A percentile compares a stretch with the other conserved stretches of the same genome.
phyloP scores from a whole-genome alignment of 2,797 vertebrate species.

The Micropoecilia bifurca region DNA sequence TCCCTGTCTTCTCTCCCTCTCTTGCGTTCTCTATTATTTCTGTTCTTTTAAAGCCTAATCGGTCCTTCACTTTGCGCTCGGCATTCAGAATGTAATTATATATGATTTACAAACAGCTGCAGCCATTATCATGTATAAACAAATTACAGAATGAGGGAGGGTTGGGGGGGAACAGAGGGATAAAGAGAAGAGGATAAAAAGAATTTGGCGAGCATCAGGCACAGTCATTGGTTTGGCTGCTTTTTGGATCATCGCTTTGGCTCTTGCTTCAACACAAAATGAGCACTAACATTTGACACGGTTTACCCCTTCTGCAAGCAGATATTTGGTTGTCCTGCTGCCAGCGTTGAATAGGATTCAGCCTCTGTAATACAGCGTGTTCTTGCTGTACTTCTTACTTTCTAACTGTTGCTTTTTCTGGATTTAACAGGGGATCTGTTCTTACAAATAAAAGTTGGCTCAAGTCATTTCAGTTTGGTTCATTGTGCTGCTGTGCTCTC shows the following conservation, averaged over 20 bases:
- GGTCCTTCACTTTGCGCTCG: slow-evolving; percentile 52
- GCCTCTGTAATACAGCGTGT: slow-evolving; percentile 46
- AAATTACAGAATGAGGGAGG: slow-evolving; percentile 62
- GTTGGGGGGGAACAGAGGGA: slow-evolving; percentile 25
- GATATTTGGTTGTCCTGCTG: slow-evolving; percentile 60
- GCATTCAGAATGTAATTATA: slow-evolving; percentile 76
- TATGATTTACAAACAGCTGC: slow-evolving; percentile 81
- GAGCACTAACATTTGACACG: slow-evolving; percentile 53
- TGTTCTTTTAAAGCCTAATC: slow-evolving; percentile 56
- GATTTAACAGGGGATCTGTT: slow-evolving; percentile 22
- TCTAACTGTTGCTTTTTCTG: slow-evolving; percentile 43
- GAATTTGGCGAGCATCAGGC: slow-evolving; percentile 59
- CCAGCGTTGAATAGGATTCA: slow-evolving; percentile 53
- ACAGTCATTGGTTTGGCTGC: slow-evolving; percentile 58
- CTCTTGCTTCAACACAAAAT: slow-evolving; percentile 57
- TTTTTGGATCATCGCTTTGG: slow-evolving; percentile 63
- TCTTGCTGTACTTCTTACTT: slow-evolving; percentile 30
- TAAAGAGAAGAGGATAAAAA: slow-evolving; percentile 65
- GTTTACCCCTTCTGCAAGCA: slow-evolving; percentile 57
- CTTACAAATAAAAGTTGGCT: slow-evolving; percentile 22
- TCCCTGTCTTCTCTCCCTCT: slow-evolving; percentile 8
- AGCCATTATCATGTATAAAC: slow-evolving; percentile 75
- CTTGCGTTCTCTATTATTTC: slow-evolving; percentile 26
- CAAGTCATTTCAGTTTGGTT: slow-evolving; percentile 32
- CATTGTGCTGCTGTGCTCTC: slow-evolving; percentile 24